phyloP scores from a whole-genome alignment of 2,797 vertebrate genomes.

The Trematomus bernacchii region DNA sequence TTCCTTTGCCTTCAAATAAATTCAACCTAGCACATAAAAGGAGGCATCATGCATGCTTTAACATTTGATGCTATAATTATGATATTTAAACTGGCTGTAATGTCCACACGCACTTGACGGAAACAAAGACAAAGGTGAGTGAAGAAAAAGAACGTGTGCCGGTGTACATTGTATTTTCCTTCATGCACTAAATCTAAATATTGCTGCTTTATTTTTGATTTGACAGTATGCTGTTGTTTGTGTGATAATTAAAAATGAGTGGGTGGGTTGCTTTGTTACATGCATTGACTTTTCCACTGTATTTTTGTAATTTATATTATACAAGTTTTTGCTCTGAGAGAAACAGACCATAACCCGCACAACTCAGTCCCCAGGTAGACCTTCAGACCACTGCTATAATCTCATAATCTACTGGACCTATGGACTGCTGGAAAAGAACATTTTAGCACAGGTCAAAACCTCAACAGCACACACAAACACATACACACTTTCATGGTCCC shows the following conservation, averaged over 20 bases:
- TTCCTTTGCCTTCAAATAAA: too few species aligned
- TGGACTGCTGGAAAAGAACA: conserved; percentile 31
- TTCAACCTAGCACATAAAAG: too few species aligned
- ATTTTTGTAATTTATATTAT: conserved; percentile 29
- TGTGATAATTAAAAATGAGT: neutral
- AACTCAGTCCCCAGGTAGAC: conserved; percentile 12
- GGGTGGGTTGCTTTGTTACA: conserved; percentile 8
- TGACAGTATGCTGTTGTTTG: conserved; percentile 11
- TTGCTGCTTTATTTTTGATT: neutral
- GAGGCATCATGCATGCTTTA: neutral
- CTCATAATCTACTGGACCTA: conserved; percentile 50
- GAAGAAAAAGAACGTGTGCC: neutral
- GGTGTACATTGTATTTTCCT: neutral
- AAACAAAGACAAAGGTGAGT: neutral
- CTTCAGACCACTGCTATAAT: conserved; percentile 63
- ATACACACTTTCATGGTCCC: neutral
- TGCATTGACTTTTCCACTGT: conserved; percentile 22
- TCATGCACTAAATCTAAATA: neutral
- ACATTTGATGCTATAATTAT: too few species aligned
- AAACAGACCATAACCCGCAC: conserved; percentile 10
- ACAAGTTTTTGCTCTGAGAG: neutral
- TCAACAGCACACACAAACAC: conserved; percentile 14
- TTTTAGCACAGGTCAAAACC: conserved; percentile 47
- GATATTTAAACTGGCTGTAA: conserved; percentile 12
- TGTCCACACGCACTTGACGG: neutral